These are phyloP conservation scores for Apeltes quadracus DNA, from an alignment of 2,113 vertebrate species.

Conservation along the genomic window DNA sequence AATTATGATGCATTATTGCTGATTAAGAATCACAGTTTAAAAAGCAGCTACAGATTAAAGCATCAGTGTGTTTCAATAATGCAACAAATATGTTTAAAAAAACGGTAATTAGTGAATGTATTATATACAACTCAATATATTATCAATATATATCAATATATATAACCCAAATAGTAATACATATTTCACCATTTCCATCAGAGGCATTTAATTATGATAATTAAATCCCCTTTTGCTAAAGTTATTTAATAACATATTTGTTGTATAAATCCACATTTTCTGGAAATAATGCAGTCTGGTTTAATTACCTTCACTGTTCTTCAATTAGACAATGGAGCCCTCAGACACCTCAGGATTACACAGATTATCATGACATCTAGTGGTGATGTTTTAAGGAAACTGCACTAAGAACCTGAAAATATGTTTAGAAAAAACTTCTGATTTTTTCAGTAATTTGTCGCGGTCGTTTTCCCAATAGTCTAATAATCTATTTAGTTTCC, in stretches of 20 bases:
- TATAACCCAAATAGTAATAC: not conserved
- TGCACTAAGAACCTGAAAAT: not conserved
- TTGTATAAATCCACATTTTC: not conserved
- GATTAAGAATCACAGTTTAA: not conserved
- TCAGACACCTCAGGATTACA: not conserved
- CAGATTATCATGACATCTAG: conserved; percentile 38
- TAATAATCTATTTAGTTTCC: not conserved
- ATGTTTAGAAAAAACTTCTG: too few species aligned
- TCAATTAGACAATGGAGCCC: not conserved
- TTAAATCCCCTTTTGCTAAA: not conserved
- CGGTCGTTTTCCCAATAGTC: not conserved
- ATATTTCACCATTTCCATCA: not conserved
- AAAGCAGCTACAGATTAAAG: not conserved
- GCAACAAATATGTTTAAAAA: not conserved
- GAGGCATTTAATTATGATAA: not conserved
- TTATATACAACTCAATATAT: not conserved
- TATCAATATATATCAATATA: too few species aligned
- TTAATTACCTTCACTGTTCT: not conserved
- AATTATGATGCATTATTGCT: not conserved
- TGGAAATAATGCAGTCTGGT: not conserved
- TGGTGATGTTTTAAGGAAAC: conserved; percentile 9
- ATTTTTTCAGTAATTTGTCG: not conserved
- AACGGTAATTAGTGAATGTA: not conserved
- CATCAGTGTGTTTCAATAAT: not conserved
- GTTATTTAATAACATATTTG: not conserved